These are phyloP conservation scores for Sebastes jordani DNA, from an alignment of 2,797 vertebrate genomes.

Conservation along the genomic window DNA sequence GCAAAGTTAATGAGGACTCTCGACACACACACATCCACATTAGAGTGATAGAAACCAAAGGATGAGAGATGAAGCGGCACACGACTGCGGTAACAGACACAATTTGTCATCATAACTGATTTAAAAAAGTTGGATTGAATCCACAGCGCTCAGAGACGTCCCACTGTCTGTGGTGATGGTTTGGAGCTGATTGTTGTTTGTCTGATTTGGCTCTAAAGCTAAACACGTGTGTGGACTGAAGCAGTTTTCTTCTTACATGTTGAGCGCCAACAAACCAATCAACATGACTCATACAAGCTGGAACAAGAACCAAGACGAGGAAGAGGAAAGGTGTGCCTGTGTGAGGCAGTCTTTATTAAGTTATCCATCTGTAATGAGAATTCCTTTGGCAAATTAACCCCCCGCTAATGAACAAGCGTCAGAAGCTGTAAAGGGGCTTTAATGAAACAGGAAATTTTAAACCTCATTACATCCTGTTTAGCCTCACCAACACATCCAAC, in stretches of 20 bases:
- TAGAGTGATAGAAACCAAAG: neutral
- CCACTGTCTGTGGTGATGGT: neutral
- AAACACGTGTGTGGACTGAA: neutral
- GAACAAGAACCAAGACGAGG: neutral
- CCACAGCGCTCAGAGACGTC: neutral
- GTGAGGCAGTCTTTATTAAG: conserved; percentile 23
- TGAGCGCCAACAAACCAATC: neutral
- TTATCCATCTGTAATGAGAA: conserved; percentile 46
- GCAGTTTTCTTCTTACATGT: too few species aligned
- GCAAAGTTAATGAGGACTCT: neutral
- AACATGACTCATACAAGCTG: neutral
- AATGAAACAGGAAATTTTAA: conserved; percentile 60
- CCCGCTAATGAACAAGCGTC: conserved; percentile 43
- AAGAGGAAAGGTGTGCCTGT: neutral
- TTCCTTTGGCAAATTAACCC: conserved; percentile 47
- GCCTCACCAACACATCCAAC: neutral
- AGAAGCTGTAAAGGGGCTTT: conserved; percentile 51
- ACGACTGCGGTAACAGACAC: neutral
- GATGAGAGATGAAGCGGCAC: too few species aligned
- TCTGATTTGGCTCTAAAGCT: neutral
- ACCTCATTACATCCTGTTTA: conserved; percentile 31
- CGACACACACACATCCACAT: neutral
- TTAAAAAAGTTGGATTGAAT: neutral
- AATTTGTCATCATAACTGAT: neutral
- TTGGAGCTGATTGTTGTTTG: neutral